Base-by-base conservation (phyloP, 2,888 invertebrate species). In the Oxytorus armatus region DNA sequence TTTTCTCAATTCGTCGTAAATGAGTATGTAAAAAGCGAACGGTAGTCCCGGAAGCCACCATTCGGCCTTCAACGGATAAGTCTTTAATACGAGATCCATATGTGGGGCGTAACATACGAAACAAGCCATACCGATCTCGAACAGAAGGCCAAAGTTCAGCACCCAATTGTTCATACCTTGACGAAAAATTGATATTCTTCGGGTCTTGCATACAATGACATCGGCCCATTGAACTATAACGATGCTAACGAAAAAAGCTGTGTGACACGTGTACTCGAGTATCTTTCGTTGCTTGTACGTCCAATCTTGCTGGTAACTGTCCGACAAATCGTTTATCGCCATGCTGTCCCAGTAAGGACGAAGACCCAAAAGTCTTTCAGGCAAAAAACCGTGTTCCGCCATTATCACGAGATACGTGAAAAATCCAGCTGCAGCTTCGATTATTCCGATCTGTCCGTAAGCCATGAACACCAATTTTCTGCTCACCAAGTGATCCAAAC, bases 371-470 rank as follows among this genome's bases (percentile, higher is more conserved):
- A 97, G 92, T 81, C 93, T 92, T 1, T 92, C 91, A 0, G 96
- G 96, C 88, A 94, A 94, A 92, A 97, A 97, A 0, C 97, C 97
- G 84, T 95, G 94, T 86, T 95, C 94, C 1, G 96, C 96, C 94
- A 96, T 95, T 76, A 97, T 95, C 68, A 96, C 93, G 88, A 96
- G 96, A 90, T 97, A 97, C 1, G 95, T 93, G 89, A 95, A 96
- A 93, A 97, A 96, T 7, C 96, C 96, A 47, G 95, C 96, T 49
- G 95, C 95, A 18, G 96, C 96, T 92, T 97, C 97, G 84, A 97
- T 96, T 91, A 97, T 93, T 66, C 97, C 97, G 82, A 97, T 95
- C 92, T 97, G 97, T 81, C 96, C 96, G 90, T 97, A 97, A 0
- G 97, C 95, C 94, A 97, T 95, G 86, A 94, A 95, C 86, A 97